Base-by-base conservation (phyloP, 2,888 invertebrate species). In the Dicranocentrus wangi region DNA sequence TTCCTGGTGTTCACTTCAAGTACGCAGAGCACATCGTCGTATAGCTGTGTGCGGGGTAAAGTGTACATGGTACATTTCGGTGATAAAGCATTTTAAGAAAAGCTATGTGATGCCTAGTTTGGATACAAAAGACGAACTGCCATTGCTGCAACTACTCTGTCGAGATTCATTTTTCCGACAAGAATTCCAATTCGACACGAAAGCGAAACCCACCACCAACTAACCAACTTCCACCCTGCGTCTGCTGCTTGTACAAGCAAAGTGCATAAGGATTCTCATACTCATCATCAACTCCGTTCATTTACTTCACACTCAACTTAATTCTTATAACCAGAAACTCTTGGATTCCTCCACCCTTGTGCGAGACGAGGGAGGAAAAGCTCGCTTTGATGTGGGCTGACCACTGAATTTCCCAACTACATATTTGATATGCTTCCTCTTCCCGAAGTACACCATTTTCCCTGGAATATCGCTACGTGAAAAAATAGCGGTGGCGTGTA, bases 331-430 rank as follows among this genome's bases (percentile, higher is more conserved):
- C 17, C 39, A 5, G 47, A n/a, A 47, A 3, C n/a, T 47, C n/a
- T 7, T 47, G 17, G 17, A 47, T 39, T 5, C 5, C 47, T 3
- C 47, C 7, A 47, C 47, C 3, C 8, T 15, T 39, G 39, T 13
- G 7, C 39, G 39, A 8, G 39, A 5, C n/a, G n/a, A n/a, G n/a
- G n/a, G n/a, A n/a, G n/a, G n/a, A n/a, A n/a, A n/a, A 39, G 5
- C 21, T 75, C 66, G 17, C 63, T 72, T 73, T 73, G 73, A 73
- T 73, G 73, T 75, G 75, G 75, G 42, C 19, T 61, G 61, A 61
- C 61, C 61, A 61, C 61, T 3, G 32, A 19, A 17, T n/a, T n/a
- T 58, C 39, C 39, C 8, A 8, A 39, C 13, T 58, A 8, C n/a
- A n/a, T n/a, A n/a, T n/a, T n/a, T n/a, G n/a, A n/a, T n/a, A n/a